Base-by-base conservation (phyloP, 2,113 vertebrate genomes). In the Tympanuchus pallidicinctus region DNA sequence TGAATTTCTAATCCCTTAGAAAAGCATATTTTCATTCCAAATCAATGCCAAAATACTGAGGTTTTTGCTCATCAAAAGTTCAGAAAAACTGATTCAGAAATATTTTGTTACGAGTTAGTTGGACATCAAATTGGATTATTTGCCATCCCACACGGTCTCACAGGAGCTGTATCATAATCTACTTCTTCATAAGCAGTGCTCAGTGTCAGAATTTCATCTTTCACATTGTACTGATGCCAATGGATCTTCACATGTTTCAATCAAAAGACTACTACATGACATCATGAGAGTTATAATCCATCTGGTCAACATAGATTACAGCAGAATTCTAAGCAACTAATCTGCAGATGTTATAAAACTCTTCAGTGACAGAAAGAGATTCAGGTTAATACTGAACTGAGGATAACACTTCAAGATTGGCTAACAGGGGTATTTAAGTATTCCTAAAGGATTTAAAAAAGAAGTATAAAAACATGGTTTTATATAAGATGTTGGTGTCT, bases 61-160 rank as follows among this genome's bases (percentile, higher is more conserved):
- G 11, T 7, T 48, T 82, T 88, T 90, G 79, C 69, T 89, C 75
- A 88, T 80, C 64, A 88, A 56, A 95, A 89, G 45, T 93, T 94
- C 82, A 76, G 74, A 88, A 94, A 94, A 92, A 57, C n/a, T 61
- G n/a, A 48, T 88, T 92, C 67, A 92, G 57, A 96, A 96, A 94
- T 94, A 88, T 83, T 89, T 74, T 95, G 60, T 80, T 94, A 60
- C 88, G 72, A 94, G 72, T 92, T 87, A 93, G 42, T 86, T 52
- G 82, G 91, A 93, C 91, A 86, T 88, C 86, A 93, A 93, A 83
- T 88, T 94, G 82, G 82, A 92, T 93, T 96, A 91, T 80, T 87
- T 92, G 57, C 52, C 60, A 74, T 91, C 85, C 79, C 89, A 94
- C 89, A 80, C 80, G 82, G 78, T 91, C 94, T 96, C 89, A 80